phyloP scores from a whole-genome alignment of 2,888 invertebrate genomes.

The Aleiodes alternator region DNA sequence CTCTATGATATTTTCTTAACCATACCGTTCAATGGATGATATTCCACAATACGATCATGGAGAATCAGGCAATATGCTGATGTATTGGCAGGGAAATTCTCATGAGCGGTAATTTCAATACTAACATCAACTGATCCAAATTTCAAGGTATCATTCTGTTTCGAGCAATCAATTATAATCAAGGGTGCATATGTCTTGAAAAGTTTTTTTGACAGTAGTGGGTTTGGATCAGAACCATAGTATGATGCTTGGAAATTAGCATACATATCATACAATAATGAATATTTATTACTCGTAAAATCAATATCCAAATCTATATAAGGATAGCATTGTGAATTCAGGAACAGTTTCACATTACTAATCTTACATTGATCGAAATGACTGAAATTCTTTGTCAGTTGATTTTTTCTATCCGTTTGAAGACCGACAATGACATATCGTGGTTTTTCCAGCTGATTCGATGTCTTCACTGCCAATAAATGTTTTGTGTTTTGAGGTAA shows the following conservation, averaged over 20 bases:
- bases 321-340: constrained; percentile 11
- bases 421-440: constrained; percentile 11
- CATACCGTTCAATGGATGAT: not conserved
- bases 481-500: not conserved
- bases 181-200: not conserved
- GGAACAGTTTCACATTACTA: not conserved
- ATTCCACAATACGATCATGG: constrained; percentile 5
- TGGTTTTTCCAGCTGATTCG: not conserved
- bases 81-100: not conserved
- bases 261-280: constrained; percentile 20
- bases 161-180: constrained; percentile 5
- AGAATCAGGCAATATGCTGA: not conserved
- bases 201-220: not conserved
- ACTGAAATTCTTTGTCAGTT: not conserved
- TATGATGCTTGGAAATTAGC: constrained; percentile 15
- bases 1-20: not conserved
- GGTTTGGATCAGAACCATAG: not conserved
- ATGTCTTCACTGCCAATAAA: too few relatives aligned
- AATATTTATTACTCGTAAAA: not conserved
- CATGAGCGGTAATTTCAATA: not conserved
- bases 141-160: constrained; percentile 7
- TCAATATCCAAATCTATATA: not conserved
- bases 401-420: not conserved
- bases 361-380: constrained; percentile 17
- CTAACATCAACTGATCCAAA: not conserved